Evolutionary conservation across 2,888 invertebrate genomes (phyloP), one percentile per base, ranked within the genome.

Genomic region (Leucophora obtusa): DNA sequence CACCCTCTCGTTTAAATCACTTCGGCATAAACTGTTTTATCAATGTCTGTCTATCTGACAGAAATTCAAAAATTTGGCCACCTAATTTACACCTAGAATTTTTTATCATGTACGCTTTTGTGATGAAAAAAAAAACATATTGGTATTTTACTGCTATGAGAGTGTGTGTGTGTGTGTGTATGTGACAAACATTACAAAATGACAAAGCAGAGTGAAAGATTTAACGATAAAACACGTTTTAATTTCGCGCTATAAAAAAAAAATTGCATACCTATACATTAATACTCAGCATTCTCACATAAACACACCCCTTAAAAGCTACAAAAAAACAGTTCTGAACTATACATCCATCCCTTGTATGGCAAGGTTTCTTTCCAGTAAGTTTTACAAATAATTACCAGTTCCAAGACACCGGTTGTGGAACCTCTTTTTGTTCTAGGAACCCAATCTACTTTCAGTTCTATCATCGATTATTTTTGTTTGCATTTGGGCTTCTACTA

Each of bases 191-290:
- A 81, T 68, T 74, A 66, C 59, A 17, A 77, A 66, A 66, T 73
- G 73, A 77, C 56, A 69, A 71, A 71, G 51, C 43, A 33, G 28
- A 53, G 69, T 60, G 70, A 33, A 82, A 87, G 87, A 89, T 89
- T 87, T 84, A 79, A 82, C 85, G 89, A 89, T 89, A 89, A 86
- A 87, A 86, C 89, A 89, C 89, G 89, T 88, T 89, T 87, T 86
- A 87, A 89, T 88, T 86, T 87, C 83, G 83, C 71, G 60, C 47
- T 69, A 17, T 66, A 35, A 82, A 79, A 83, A 28, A 63, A 33
- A 82, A 82, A 83, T 80, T 82, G 78, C 70, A 75, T 66, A 56
- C 65, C 77, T 70, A 68, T 60, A 54, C 14, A 47, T n/a, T 47
- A 47, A 47, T n/a, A n/a, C n/a, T 47, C 5, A 47, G 43, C 43